Conservation (phyloP, 2,888 invertebrate species). For the Macrophya alboannulata region DNA sequence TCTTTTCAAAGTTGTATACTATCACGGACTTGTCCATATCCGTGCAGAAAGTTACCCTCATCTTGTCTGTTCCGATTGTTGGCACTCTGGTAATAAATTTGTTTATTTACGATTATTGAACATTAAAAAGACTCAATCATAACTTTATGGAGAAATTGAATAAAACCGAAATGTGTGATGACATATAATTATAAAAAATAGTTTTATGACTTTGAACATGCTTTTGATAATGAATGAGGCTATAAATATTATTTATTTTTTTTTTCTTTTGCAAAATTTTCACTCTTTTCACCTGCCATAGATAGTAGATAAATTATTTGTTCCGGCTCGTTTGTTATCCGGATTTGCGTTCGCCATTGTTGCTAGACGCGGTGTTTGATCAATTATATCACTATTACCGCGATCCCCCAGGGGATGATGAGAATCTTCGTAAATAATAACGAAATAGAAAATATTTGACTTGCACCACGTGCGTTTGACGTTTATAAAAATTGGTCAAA, state of each 20-base stretch:
- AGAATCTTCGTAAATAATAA: not conserved
- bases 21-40: constrained; percentile 97
- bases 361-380: constrained; percentile 57
- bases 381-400: constrained; percentile 34
- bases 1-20: constrained; percentile 94
- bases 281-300: constrained; percentile 71
- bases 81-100: constrained; percentile 65
- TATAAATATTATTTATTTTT: not conserved
- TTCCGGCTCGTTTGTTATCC: constrained; percentile 71
- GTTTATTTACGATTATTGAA: not conserved
- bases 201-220: not conserved
- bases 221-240: not conserved
- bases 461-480: constrained; percentile 2
- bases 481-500: not conserved
- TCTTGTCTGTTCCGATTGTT: constrained; percentile 78
- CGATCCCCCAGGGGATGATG: not conserved
- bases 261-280: not conserved
- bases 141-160: constrained; percentile 7
- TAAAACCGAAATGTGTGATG: constrained; percentile 59
- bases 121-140: not conserved
- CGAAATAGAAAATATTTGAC: not conserved
- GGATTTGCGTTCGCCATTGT: constrained; percentile 69
- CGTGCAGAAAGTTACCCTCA: constrained; percentile 87
- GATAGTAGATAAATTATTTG: constrained; percentile 68
- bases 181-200: not conserved